phyloP scores from a whole-genome alignment of 2,888 invertebrate species.

The Salticus scenicus region DNA sequence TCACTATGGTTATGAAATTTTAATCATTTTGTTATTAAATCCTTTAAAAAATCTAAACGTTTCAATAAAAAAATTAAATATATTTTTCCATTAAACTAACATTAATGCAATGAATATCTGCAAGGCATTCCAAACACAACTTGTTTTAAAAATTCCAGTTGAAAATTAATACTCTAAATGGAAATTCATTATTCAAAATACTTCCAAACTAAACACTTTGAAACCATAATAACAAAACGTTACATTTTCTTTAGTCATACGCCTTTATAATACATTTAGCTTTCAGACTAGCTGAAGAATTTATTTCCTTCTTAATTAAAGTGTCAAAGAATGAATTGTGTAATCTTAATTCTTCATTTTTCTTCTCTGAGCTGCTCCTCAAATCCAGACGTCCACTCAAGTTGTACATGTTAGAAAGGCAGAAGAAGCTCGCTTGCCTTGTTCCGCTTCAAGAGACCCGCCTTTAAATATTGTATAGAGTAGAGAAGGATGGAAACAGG shows the following conservation, averaged over 20 bases:
- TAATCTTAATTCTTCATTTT: neutral
- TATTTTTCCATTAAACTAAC: too few relatives aligned
- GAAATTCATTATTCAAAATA: conserved; percentile 58
- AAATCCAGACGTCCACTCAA: conserved; percentile 68
- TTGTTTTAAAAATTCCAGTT: conserved; percentile 43
- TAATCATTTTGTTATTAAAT: too few relatives aligned
- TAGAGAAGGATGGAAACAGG: conserved; percentile 81
- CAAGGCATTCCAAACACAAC: conserved; percentile 46
- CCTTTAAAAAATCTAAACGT: too few relatives aligned
- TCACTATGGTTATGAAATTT: too few relatives aligned
- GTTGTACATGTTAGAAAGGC: conserved; percentile 73
- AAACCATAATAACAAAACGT: too few relatives aligned
- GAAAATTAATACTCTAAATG: conserved; percentile 39
- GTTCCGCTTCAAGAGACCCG: conserved; percentile 87
- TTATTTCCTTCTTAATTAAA: conserved; percentile 24
- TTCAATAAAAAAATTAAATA: too few relatives aligned
- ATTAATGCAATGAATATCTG: too few relatives aligned
- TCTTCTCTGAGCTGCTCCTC: conserved; percentile 56
- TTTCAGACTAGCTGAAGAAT: conserved; percentile 2
- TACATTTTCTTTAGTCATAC: too few relatives aligned
- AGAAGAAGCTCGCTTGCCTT: conserved; percentile 84
- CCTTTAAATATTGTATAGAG: conserved; percentile 89
- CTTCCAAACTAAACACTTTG: conserved; percentile 51
- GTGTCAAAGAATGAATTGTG: conserved; percentile 3
- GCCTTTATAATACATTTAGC: too few relatives aligned